A percentile compares a stretch with the other conserved stretches of the same genome.
Evolutionary conservation across 2,888 invertebrate genomes (phyloP).

Genomic region (Capitulum mitella): DNA sequence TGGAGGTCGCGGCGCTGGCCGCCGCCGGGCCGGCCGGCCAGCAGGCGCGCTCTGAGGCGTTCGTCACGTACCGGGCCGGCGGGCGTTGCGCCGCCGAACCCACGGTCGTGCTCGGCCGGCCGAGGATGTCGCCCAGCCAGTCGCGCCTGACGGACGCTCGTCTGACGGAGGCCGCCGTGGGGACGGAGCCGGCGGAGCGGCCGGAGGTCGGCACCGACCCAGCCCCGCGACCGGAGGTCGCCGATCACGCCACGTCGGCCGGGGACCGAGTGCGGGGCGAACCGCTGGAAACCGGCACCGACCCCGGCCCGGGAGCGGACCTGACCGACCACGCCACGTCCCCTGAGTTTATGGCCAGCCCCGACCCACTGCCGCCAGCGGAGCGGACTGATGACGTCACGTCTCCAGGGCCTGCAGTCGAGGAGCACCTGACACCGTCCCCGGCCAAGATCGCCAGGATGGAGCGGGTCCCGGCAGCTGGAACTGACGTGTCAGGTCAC

Average conservation of each 20-base stretch:
- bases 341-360: no score
- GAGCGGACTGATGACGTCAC: slow-evolving; percentile 42
- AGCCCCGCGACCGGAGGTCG: no score
- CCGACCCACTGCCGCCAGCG: no score
- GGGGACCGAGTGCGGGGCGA: background rate
- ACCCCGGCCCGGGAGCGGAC: no score
- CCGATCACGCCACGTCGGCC: no score
- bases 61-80: background rate
- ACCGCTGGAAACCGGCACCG: background rate
- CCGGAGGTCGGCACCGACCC: background rate
- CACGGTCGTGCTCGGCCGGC: background rate
- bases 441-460: slow-evolving; percentile 42
- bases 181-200: background rate
- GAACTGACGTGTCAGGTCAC: no score
- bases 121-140: background rate
- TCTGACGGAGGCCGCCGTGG: background rate
- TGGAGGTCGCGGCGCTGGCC: background rate
- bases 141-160: no score
- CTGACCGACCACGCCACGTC: slow-evolving; percentile 41
- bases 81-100: background rate
- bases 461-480: no score
- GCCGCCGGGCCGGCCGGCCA: background rate
- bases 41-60: background rate
- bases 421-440: slow-evolving; percentile 28
- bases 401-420: slow-evolving; percentile 28